Conservation (phyloP, 1,140 invertebrate species). For the Pogonus chalceus region DNA sequence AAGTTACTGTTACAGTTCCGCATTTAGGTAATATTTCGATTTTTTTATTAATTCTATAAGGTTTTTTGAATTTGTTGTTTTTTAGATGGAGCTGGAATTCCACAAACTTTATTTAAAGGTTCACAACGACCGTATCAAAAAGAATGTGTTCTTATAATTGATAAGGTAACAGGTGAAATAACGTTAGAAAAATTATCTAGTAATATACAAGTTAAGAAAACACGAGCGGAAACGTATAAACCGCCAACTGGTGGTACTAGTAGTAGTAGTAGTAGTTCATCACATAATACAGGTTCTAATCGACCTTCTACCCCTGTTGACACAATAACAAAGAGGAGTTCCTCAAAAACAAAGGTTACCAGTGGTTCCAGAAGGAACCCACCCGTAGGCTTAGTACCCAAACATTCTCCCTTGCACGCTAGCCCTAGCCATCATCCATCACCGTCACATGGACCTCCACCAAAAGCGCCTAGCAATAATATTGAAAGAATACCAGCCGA, state of each 20-base stretch:
- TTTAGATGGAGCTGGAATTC: slow-evolving; percentile 69
- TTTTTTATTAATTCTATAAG: background rate
- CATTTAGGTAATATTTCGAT: slow-evolving; percentile 55
- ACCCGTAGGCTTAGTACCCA: slow-evolving; percentile 34
- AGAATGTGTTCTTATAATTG: slow-evolving; percentile 94
- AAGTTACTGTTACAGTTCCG: slow-evolving; percentile 85
- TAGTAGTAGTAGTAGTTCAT: background rate
- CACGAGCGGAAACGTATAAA: slow-evolving; percentile 50
- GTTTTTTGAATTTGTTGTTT: slow-evolving; percentile 9
- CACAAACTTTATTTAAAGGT: slow-evolving; percentile 89
- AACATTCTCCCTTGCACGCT: slow-evolving; percentile 41
- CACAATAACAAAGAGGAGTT: slow-evolving; percentile 44
- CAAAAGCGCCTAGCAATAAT: slow-evolving; percentile 28
- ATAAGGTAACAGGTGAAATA: slow-evolving; percentile 82
- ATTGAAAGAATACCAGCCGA: slow-evolving; percentile 32
- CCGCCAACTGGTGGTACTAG: slow-evolving; percentile 11
- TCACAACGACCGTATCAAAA: slow-evolving; percentile 78
- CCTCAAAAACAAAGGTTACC: slow-evolving; percentile 51
- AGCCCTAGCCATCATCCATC: slow-evolving; percentile 38
- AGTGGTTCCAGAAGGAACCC: slow-evolving; percentile 45
- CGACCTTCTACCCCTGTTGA: slow-evolving; percentile 40
- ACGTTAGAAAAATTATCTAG: slow-evolving; percentile 82
- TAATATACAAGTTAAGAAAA: slow-evolving; percentile 92
- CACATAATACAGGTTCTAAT: slow-evolving; percentile 14
- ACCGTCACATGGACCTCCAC: slow-evolving; percentile 25